Evolutionary conservation across 2,888 invertebrate genomes (phyloP), one percentile per base, ranked within the genome.

Genomic region (Morpho deidamia): DNA sequence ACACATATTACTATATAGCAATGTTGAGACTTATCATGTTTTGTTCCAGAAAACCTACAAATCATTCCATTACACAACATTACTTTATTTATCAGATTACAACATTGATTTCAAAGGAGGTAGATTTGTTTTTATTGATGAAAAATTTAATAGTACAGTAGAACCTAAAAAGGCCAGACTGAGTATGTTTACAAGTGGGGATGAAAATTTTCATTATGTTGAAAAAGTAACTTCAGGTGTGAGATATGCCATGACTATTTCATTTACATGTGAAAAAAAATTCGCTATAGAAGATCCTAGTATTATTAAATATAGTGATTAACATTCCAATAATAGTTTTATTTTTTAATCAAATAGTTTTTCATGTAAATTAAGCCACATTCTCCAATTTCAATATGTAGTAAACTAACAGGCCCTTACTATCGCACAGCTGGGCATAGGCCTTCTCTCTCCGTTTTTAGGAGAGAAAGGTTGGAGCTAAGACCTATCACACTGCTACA

Each of bases 131-230:
- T 97, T 95, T 78, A 80, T 95, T 10, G 95, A 96, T 72, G 79
- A 83, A n/a, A 91, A 91, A 53, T 74, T 81, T n/a, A 92, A 91
- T 63, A 90, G 88, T 48, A 95, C 95, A 60, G 83, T 93, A 48
- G 97, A 97, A 76, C 97, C 97, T 1, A 91, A 93, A 66, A 92
- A 92, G 78, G 95, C 94, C 11, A 91, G 97, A 60, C 92, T 97
- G 1, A 94, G 94, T 34, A 94, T 95, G 84, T 97, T 97, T 72
- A 96, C 96, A 0, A 96, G 97, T 44, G 97, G 97, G 10, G 92
- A 92, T 40, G 97, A 97, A 83, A 97, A 97, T 83, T 76, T 92
- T 0, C 96, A 97, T 80, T 92, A 91, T 76, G 95, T 97, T 2
- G 97, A 97, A 78, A 92, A 92, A 77, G 94, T 97, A 5, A 91